phyloP scores from a whole-genome alignment of 2,888 invertebrate species.

The Drosophila falleni region DNA sequence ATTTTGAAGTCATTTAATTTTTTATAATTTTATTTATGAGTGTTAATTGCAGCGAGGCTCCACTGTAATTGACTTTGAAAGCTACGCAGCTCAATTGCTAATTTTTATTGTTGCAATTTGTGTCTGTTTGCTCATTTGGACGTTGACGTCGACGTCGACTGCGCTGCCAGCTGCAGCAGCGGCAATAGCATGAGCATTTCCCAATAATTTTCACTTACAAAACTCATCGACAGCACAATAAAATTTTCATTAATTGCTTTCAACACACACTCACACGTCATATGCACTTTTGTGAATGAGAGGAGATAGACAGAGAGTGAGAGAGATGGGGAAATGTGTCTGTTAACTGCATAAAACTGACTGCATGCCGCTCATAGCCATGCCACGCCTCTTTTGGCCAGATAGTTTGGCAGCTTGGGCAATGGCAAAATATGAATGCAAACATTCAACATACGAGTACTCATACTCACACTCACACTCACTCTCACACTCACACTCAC shows the following conservation, averaged over 20 bases:
- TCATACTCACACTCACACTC: background rate
- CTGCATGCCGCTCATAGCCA: slow-evolving; percentile 11
- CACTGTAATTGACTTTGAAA: slow-evolving; percentile 48
- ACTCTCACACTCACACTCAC: too few relatives aligned
- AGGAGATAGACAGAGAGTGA: background rate
- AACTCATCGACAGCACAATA: slow-evolving; percentile 59
- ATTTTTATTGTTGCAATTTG: slow-evolving; percentile 55
- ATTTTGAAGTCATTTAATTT: background rate
- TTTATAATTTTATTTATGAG: background rate
- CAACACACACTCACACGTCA: slow-evolving; percentile 37
- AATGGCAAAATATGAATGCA: slow-evolving; percentile 65
- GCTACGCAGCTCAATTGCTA: slow-evolving; percentile 51
- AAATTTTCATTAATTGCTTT: slow-evolving; percentile 67
- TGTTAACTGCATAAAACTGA: slow-evolving; percentile 32
- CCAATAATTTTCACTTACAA: slow-evolving; percentile 45
- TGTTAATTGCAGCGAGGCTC: background rate
- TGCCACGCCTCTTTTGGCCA: slow-evolving; percentile 8
- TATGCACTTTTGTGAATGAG: slow-evolving; percentile 12
- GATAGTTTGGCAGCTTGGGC: slow-evolving; percentile 15
- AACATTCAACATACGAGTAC: slow-evolving; percentile 35
- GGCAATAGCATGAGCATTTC: slow-evolving; percentile 12
- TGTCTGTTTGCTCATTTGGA: slow-evolving; percentile 38
- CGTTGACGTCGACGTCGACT: too few relatives aligned
- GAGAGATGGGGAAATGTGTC: background rate
- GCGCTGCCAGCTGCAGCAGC: background rate